Conservation (phyloP, 2,888 invertebrate genomes). For the Orchestes rusci region DNA sequence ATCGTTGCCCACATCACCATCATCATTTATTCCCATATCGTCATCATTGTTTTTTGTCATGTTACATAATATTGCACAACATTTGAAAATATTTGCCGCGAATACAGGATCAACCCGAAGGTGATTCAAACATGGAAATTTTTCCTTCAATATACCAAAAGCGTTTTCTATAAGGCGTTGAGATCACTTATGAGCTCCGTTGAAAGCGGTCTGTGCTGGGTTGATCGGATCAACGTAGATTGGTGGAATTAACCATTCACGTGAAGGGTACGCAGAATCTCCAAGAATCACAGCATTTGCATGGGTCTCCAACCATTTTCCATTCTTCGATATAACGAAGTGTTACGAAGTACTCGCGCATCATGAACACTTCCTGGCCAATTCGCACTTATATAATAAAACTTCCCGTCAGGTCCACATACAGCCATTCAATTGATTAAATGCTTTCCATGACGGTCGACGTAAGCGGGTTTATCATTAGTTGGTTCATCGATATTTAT, state of each 20-base stretch:
- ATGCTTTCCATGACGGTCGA: slow-evolving; percentile 29
- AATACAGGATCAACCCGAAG: slow-evolving; percentile 13
- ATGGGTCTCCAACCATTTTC: slow-evolving; percentile 23
- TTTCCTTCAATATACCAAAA: slow-evolving; percentile 19
- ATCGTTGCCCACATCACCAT: background rate
- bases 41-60: slow-evolving; percentile 12
- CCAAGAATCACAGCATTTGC: slow-evolving; percentile 21
- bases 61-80: slow-evolving; percentile 18
- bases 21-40: background rate
- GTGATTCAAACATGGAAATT: slow-evolving; percentile 7
- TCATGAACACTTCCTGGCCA: too few species aligned
- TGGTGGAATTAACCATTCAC: slow-evolving; percentile 23
- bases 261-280: slow-evolving; percentile 18
- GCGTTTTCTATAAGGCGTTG: too few species aligned
- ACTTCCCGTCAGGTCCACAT: slow-evolving; percentile 23
- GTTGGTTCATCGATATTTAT: slow-evolving; percentile 28
- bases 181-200: slow-evolving; percentile 1
- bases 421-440: slow-evolving; percentile 27
- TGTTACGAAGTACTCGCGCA: too few species aligned
- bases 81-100: slow-evolving; percentile 20
- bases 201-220: slow-evolving; percentile 14
- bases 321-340: slow-evolving; percentile 3
- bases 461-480: slow-evolving; percentile 26
- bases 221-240: slow-evolving; percentile 18
- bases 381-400: slow-evolving; percentile 28